phyloP scores from a whole-genome alignment of 2,888 invertebrate genomes.

The Barypeithes pellucidus region DNA sequence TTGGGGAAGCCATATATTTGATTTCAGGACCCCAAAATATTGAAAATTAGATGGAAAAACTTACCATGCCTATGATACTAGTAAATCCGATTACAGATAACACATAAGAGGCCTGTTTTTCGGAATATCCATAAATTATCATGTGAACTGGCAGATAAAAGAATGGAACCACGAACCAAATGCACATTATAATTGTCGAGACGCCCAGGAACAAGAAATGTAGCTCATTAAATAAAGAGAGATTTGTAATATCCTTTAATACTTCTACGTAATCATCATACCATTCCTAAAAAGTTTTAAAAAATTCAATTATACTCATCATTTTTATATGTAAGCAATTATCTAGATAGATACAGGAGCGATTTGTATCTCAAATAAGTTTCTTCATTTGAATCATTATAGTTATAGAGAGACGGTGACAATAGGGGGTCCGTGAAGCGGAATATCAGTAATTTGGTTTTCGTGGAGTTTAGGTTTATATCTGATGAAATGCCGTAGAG shows the following conservation, averaged over 20 bases:
- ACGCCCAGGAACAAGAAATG: constrained; percentile 87
- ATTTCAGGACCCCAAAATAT: too few species aligned
- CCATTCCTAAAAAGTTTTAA: constrained; percentile 84
- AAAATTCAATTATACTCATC: too few species aligned
- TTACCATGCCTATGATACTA: constrained; percentile 92
- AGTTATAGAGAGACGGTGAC: too few species aligned
- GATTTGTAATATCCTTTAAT: constrained; percentile 84
- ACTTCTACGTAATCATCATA: constrained; percentile 79
- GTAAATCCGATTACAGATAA: constrained; percentile 91
- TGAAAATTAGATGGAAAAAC: constrained; percentile 59
- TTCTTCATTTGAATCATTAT: too few species aligned
- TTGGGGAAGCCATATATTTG: too few species aligned
- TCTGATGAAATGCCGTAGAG: too few species aligned
- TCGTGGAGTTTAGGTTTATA: too few species aligned
- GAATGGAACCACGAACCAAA: constrained; percentile 96
- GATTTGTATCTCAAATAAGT: too few species aligned
- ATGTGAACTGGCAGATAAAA: constrained; percentile 93
- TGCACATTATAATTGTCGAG: constrained; percentile 91
- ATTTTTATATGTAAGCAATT: too few species aligned
- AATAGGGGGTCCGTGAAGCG: too few species aligned
- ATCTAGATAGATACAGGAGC: too few species aligned
- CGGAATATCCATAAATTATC: constrained; percentile 78
- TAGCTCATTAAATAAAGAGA: constrained; percentile 83
- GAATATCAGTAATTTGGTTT: too few species aligned
- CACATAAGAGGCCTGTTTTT: constrained; percentile 83